phyloP scores from a whole-genome alignment of 2,888 invertebrate species.

The Spisula solida region DNA sequence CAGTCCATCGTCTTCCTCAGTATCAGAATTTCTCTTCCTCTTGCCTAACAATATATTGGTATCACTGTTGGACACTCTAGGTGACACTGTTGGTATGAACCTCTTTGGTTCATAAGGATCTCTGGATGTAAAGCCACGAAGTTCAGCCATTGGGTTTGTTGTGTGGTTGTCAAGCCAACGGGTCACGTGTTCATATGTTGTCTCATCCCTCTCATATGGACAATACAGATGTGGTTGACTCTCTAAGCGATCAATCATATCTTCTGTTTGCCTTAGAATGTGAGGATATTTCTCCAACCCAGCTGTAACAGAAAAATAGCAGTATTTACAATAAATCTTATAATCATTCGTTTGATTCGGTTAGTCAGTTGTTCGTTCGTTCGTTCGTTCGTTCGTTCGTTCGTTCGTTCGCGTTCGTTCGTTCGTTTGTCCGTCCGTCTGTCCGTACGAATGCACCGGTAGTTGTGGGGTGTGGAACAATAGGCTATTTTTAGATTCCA shows the following conservation, averaged over 20 bases:
- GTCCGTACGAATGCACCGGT: too few relatives aligned
- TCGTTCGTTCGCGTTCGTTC: too few relatives aligned
- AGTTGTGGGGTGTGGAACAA: too few relatives aligned
- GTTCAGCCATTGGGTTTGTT: constrained; percentile 14
- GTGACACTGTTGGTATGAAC: not conserved
- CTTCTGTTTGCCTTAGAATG: not conserved
- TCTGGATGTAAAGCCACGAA: constrained; percentile 9
- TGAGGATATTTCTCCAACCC: not conserved
- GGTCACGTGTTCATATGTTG: constrained; percentile 3
- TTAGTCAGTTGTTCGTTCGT: too few relatives aligned
- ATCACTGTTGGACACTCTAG: constrained; percentile 13
- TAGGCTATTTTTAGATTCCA: too few relatives aligned
- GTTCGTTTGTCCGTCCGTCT: too few relatives aligned
- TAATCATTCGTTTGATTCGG: not conserved
- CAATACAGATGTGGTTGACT: constrained; percentile 26
- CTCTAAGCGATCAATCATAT: constrained; percentile 8
- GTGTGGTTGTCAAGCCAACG: constrained; percentile 25
- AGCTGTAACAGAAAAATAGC: not conserved
- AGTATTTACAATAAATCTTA: not conserved
- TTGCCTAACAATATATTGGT: constrained; percentile 31
- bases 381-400: too few relatives aligned
- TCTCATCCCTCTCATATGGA: constrained; percentile 21
- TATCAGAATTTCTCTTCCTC: constrained; percentile 15
- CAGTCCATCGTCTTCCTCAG: not conserved
- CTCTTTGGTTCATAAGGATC: constrained; percentile 19